A percentile compares a stretch with the other conserved stretches of the same genome.
These are phyloP conservation scores for Danio aesculapii DNA, from an alignment of 2,797 vertebrate genomes.

Conservation along the genomic window DNA sequence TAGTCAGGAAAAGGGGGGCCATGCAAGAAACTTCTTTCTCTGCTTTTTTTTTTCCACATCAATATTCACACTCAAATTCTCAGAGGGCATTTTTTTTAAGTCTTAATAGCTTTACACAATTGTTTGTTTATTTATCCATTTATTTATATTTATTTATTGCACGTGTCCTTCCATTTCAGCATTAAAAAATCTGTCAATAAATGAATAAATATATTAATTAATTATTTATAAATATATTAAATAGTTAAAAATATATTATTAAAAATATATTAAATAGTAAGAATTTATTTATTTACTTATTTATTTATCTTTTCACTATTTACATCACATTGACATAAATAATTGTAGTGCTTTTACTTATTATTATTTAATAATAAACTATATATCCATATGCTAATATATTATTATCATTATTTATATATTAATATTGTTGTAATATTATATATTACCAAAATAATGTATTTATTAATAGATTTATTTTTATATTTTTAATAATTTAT, in stretches of 20 bases:
- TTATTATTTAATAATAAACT: not conserved
- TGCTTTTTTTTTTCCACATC: constrained; percentile 3
- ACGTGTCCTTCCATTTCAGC: too few species aligned
- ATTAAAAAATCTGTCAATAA: too few species aligned
- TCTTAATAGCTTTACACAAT: too few species aligned
- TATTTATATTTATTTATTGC: too few species aligned
- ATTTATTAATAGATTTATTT: too few species aligned
- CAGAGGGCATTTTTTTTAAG: constrained; percentile 33
- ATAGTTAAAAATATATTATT: too few species aligned
- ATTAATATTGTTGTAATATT: not conserved
- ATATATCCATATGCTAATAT: not conserved
- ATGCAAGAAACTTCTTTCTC: not conserved
- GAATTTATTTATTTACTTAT: not conserved
- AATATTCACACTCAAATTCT: constrained; percentile 46
- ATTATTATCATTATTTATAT: not conserved
- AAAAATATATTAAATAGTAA: too few species aligned
- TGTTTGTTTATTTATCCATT: too few species aligned
- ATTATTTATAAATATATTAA: too few species aligned
- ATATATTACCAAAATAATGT: too few species aligned
- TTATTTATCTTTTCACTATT: not conserved
- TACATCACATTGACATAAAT: not conserved
- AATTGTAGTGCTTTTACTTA: not conserved
- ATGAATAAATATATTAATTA: too few species aligned
- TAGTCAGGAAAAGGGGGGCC: not conserved
- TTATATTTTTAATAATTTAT: too few species aligned